Percentiles rank a stretch among this genome's conserved stretches.
Conservation (phyloP, 2,113 vertebrate species). For the Galeopterus variegatus region DNA sequence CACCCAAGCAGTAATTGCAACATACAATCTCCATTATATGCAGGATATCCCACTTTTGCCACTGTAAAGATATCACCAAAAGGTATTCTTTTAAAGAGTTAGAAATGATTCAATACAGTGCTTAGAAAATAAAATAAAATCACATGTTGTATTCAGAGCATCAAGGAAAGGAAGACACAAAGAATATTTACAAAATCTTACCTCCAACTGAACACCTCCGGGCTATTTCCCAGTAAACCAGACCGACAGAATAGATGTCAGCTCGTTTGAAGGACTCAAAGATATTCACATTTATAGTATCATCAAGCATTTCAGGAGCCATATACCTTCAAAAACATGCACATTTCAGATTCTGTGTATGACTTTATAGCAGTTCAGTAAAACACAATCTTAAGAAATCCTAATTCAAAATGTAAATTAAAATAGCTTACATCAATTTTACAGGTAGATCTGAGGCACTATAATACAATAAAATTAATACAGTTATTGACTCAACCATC, state of each 20-base stretch:
- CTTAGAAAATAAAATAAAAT: conserved; percentile 6
- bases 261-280: conserved; percentile 98
- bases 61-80: conserved; percentile 12
- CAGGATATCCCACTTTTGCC: not conserved
- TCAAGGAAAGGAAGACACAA: not conserved
- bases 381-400: conserved; percentile 42
- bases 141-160: not conserved
- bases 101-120: conserved; percentile 10
- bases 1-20: not conserved
- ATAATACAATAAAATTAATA: conserved; percentile 19
- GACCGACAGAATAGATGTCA: conserved; percentile 96
- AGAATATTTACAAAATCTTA: conserved; percentile 81
- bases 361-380: conserved; percentile 25
- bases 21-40: not conserved
- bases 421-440: conserved; percentile 3
- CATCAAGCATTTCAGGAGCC: conserved; percentile 98
- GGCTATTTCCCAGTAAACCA: conserved; percentile 98
- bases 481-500: not conserved
- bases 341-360: conserved; percentile 61
- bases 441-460: not conserved
- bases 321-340: conserved; percentile 94
- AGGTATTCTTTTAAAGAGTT: conserved; percentile 33
- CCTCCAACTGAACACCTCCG: conserved; percentile 95
- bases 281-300: conserved; percentile 94
- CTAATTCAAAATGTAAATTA: not conserved